These are phyloP conservation scores for Actias luna DNA, from an alignment of 2,888 invertebrate species.

Conservation along the genomic window DNA sequence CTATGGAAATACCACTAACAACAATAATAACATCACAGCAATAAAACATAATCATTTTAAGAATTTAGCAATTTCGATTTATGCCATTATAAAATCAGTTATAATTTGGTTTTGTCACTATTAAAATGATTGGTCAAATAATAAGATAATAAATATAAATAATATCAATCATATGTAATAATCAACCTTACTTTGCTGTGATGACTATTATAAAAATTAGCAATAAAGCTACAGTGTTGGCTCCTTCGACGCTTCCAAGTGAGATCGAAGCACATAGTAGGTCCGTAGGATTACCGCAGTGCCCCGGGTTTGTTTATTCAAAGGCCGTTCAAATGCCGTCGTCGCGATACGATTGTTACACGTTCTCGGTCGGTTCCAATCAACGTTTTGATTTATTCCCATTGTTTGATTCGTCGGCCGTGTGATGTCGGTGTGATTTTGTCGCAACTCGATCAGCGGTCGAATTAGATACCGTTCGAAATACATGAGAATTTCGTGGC, in stretches of 20 bases:
- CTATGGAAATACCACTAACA: too few relatives aligned
- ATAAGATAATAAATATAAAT: too few relatives aligned
- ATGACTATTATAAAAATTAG: background rate
- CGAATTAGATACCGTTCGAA: background rate
- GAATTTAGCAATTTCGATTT: too few relatives aligned
- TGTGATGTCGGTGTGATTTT: slow-evolving; percentile 6
- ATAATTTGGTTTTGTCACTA: too few relatives aligned
- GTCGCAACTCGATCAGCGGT: slow-evolving; percentile 1
- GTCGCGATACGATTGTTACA: slow-evolving; percentile 62
- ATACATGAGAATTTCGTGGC: background rate
- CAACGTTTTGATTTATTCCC: slow-evolving; percentile 19
- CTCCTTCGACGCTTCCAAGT: background rate
- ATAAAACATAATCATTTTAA: too few relatives aligned
- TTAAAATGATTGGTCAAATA: too few relatives aligned
- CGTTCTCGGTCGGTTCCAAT: slow-evolving; percentile 14
- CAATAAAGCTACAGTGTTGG: background rate
- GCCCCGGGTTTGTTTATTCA: slow-evolving; percentile 57
- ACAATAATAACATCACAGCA: too few relatives aligned
- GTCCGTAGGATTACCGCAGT: background rate
- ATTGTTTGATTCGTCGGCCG: slow-evolving; percentile 15
- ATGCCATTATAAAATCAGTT: too few relatives aligned
- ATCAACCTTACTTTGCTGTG: too few relatives aligned
- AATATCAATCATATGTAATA: too few relatives aligned
- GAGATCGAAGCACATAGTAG: background rate
- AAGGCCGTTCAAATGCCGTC: slow-evolving; percentile 57